Evolutionary conservation across 2,888 invertebrate species (phyloP).

Genomic region (Nomada flava): DNA sequence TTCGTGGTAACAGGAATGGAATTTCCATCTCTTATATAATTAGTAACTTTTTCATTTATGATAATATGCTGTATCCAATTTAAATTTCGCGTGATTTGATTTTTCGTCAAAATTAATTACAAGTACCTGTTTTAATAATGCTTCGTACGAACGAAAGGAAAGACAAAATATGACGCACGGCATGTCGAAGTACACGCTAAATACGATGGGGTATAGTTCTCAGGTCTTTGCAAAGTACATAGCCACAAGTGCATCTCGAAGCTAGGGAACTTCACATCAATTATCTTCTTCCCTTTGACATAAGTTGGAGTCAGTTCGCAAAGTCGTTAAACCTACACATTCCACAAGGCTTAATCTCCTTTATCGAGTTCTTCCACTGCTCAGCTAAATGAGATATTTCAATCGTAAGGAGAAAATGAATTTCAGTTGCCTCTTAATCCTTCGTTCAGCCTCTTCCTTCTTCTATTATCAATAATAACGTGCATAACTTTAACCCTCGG

Average conservation of each 20-base stretch:
- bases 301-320: slow-evolving; percentile 18
- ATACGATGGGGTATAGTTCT: neutral
- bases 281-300: slow-evolving; percentile 23
- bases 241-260: slow-evolving; percentile 18
- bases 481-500: neutral
- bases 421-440: slow-evolving; percentile 7
- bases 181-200: neutral
- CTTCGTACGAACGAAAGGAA: neutral
- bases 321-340: slow-evolving; percentile 33
- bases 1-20: too few species aligned
- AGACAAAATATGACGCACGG: too few species aligned
- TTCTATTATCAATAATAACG: slow-evolving; percentile 1
- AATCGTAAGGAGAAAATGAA: slow-evolving; percentile 1
- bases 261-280: slow-evolving; percentile 23
- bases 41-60: too few species aligned
- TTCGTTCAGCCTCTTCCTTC: neutral
- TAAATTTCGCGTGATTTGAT: neutral
- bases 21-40: too few species aligned
- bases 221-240: neutral
- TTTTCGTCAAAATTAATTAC: neutral
- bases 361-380: slow-evolving; percentile 25
- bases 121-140: too few species aligned
- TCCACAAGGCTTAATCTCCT: slow-evolving; percentile 21
- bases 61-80: too few species aligned
- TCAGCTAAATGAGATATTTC: slow-evolving; percentile 32